A percentile compares a stretch with the other conserved stretches of the same genome.
phyloP scores from a whole-genome alignment of 2,113 vertebrate genomes.

The Silurus glanis region DNA sequence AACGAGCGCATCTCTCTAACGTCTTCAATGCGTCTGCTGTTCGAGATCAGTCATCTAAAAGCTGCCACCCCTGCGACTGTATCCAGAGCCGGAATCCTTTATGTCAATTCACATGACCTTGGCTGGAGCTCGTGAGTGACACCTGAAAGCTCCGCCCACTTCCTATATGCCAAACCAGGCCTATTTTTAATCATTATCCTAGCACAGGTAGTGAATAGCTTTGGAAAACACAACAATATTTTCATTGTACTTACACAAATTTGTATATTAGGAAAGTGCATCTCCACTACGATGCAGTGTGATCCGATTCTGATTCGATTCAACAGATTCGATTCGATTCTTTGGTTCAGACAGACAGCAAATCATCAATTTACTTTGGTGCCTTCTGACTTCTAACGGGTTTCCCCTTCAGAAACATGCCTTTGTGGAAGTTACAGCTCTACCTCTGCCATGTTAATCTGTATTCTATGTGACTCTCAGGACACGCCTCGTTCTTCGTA shows the following conservation, averaged over 20 bases:
- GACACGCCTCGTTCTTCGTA: no score
- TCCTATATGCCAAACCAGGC: neutral
- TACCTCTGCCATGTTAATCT: no score
- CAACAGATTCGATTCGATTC: no score
- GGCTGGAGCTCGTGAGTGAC: constrained; percentile 76
- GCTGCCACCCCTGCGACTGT: constrained; percentile 73
- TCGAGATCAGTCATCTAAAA: constrained; percentile 75
- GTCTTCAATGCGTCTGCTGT: constrained; percentile 73
- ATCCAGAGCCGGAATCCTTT: constrained; percentile 74
- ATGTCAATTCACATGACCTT: constrained; percentile 75
- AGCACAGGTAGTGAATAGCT: neutral
- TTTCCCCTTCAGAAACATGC: no score
- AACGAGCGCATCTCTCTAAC: constrained; percentile 75
- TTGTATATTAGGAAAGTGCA: no score
- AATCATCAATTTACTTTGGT: no score
- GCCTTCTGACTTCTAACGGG: no score
- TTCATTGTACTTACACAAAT: neutral
- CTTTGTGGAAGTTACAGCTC: no score
- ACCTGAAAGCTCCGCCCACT: neutral
- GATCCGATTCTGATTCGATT: no score
- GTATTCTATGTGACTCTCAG: no score
- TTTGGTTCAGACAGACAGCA: no score
- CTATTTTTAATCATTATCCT: neutral
- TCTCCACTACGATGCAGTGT: no score
- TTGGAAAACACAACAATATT: neutral